These are phyloP conservation scores for Desmodus rotundus DNA, from an alignment of 2,113 vertebrate genomes.

Conservation along the genomic window DNA sequence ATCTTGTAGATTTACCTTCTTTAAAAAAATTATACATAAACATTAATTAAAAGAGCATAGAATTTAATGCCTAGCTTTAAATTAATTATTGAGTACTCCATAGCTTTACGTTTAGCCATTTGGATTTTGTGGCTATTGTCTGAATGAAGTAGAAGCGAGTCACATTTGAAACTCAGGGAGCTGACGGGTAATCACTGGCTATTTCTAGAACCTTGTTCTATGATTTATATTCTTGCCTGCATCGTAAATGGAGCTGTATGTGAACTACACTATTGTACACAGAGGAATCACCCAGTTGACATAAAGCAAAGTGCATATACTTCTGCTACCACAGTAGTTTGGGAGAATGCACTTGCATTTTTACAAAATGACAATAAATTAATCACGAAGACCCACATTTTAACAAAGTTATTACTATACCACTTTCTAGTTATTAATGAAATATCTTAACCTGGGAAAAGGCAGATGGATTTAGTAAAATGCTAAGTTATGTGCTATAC, in stretches of 20 bases:
- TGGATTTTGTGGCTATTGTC: neutral
- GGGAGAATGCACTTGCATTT: neutral
- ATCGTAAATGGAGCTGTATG: slow-evolving; percentile 38
- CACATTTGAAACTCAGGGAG: neutral
- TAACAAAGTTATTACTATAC: neutral
- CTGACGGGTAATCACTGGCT: slow-evolving; percentile 25
- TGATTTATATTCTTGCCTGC: slow-evolving; percentile 49
- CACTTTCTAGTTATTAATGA: neutral
- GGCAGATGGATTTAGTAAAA: neutral
- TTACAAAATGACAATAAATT: slow-evolving; percentile 49
- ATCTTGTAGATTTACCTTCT: neutral
- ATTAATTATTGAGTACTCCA: neutral
- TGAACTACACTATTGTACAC: neutral
- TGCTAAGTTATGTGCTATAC: neutral
- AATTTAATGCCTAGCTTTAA: neutral
- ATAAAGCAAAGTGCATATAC: slow-evolving; percentile 35
- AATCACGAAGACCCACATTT: neutral
- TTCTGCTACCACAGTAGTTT: slow-evolving; percentile 2
- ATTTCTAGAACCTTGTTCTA: slow-evolving; percentile 53
- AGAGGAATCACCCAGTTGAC: slow-evolving; percentile 12
- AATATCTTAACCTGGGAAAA: neutral
- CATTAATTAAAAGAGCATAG: neutral
- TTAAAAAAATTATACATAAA: neutral
- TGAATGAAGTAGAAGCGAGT: neutral
- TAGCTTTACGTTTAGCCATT: neutral